Evolutionary conservation across 2,113 vertebrate species (phyloP).

Genomic region (Leiothrix lutea): DNA sequence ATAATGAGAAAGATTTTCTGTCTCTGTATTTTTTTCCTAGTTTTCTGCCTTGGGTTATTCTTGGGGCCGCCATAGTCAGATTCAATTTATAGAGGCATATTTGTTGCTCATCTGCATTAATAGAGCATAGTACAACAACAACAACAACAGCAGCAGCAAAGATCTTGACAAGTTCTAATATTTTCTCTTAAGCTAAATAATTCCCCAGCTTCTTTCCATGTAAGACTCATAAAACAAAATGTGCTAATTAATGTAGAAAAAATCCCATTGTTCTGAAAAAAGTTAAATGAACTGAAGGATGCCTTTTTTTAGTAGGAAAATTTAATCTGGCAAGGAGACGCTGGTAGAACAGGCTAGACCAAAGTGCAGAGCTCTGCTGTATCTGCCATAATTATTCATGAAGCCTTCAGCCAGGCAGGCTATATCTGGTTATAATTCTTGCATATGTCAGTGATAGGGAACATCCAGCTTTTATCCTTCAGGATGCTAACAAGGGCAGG

Average conservation of each 20-base stretch:
- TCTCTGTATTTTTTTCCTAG: not conserved
- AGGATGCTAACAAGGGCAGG: not conserved
- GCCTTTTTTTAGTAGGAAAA: not conserved
- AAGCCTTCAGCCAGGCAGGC: slow-evolving; percentile 6
- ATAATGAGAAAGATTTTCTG: slow-evolving; percentile 66
- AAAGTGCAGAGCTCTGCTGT: not conserved
- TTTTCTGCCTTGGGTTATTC: slow-evolving; percentile 70
- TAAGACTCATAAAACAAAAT: slow-evolving; percentile 30
- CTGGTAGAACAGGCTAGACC: not conserved
- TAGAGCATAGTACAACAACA: slow-evolving; percentile 8
- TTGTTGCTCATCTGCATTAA: slow-evolving; percentile 68
- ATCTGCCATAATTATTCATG: slow-evolving; percentile 40
- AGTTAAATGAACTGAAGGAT: not conserved
- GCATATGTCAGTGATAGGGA: not conserved
- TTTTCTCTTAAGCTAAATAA: slow-evolving; percentile 66
- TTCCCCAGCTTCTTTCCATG: slow-evolving; percentile 4
- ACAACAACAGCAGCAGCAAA: slow-evolving; percentile 36
- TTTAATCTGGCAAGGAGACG: not conserved
- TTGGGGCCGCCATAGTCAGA: slow-evolving; percentile 47
- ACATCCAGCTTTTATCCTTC: slow-evolving; percentile 5
- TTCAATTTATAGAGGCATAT: slow-evolving; percentile 64
- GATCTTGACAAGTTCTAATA: slow-evolving; percentile 56
- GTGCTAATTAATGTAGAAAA: slow-evolving; percentile 47
- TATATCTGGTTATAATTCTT: slow-evolving; percentile 17
- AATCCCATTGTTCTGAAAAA: not conserved